Base-by-base conservation (phyloP, 2,888 invertebrate species). In the Mesorhabditis sp. region DNA sequence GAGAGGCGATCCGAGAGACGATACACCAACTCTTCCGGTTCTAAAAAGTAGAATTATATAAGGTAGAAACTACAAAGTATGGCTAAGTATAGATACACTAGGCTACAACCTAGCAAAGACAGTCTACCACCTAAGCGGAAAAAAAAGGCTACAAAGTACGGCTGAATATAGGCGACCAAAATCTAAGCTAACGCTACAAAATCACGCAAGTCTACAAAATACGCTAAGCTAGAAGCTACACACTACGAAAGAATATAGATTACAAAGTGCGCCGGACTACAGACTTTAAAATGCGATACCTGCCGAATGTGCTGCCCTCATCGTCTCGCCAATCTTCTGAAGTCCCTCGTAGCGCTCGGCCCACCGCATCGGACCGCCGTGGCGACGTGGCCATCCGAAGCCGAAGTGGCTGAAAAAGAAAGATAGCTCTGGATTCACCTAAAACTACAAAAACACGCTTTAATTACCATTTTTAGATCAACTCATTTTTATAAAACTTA, bases 281-380 rank as follows among this genome's bases (percentile, higher is more conserved):
- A 28, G 28, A 28, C 28, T 28, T 28, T 28, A 28, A 28, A 28
- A 28, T 28, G 28, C 28, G 28, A 28, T 28, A 71, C 72, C 69
- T 61, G 74, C 41, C 4, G 69, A 70, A 45, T 67, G 67, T 74
- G 74, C 74, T 7, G 43, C 61, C 4, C 65, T 28, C 13, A 76
- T 5, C 7, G 67, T 73, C 45, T 68, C 72, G 28, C 74, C 70
- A 5, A 76, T 68, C 67, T 70, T 72, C 6, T 71, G 69, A 4
- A 74, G 70, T 42, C 74, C 72, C 45, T 69, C 64, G 6, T 28
- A 41, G 43, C 73, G 43, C 45, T 7, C 15, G 50, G 71, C 77
- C 72, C 74, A 79, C 44, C 67, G 71, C 75, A 81, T 76, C 7
- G 80, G 79, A 3, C 81, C 80, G 5, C 81, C 81, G n/a, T 72